A percentile compares a stretch with the other conserved stretches of the same genome.
Evolutionary conservation across 2,797 vertebrate genomes (phyloP).

Genomic region (Oreortyx pictus): DNA sequence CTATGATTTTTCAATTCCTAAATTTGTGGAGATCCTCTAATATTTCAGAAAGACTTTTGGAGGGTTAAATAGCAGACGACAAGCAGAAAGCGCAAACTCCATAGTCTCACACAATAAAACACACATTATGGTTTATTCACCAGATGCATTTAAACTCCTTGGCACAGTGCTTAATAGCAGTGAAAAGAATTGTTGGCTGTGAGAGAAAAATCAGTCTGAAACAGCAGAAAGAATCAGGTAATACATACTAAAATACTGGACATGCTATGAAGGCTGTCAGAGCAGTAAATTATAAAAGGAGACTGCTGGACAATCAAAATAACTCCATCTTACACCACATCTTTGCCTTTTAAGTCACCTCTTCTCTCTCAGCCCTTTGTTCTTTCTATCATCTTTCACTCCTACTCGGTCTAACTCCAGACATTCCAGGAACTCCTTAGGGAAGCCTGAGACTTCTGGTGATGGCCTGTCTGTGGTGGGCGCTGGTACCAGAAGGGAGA

Average conservation of each 20-base stretch:
- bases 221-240: neutral
- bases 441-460: neutral
- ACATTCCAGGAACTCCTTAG: neutral
- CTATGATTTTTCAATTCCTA: neutral
- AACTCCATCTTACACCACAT: neutral
- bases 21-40: neutral
- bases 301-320: neutral
- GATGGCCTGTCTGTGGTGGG: neutral
- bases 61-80: neutral
- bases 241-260: neutral
- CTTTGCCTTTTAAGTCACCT: neutral
- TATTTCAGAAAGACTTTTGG: neutral
- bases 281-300: neutral
- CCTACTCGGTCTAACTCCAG: neutral
- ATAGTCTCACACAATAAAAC: neutral
- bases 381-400: neutral
- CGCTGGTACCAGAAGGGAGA: neutral
- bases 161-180: slow-evolving; percentile 36
- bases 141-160: neutral
- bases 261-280: neutral
- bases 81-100: slow-evolving; percentile 16
- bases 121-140: neutral
- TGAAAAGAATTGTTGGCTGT: slow-evolving; percentile 29
- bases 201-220: neutral
- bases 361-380: neutral